A percentile compares a stretch with the other conserved stretches of the same genome.
phyloP scores from a whole-genome alignment of 2,113 vertebrate genomes.

The Anolis sagrei region DNA sequence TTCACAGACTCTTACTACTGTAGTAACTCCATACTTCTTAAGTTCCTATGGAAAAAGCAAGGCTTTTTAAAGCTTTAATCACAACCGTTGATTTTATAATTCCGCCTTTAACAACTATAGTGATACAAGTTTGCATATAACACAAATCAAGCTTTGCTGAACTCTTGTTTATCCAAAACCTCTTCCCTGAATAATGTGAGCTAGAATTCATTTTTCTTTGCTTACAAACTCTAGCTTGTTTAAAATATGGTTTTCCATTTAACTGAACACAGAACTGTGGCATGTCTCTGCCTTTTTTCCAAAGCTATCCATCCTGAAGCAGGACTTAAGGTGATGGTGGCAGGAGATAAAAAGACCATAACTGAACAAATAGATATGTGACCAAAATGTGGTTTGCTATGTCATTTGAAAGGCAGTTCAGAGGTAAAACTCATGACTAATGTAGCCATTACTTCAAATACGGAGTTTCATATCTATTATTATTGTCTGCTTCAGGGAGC shows the following conservation, averaged over 20 bases:
- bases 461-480: neutral
- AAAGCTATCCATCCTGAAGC: neutral
- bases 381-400: neutral
- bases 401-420: no score
- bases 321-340: neutral
- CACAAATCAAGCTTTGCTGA: no score
- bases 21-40: conserved; percentile 97
- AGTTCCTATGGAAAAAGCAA: conserved; percentile 82
- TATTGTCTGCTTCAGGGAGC: neutral
- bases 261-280: neutral
- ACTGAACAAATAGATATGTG: no score
- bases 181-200: neutral
- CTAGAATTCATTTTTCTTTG: neutral
- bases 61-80: neutral
- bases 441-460: neutral
- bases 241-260: neutral
- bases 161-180: no score
- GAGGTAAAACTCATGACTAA: neutral
- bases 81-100: neutral
- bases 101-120: neutral
- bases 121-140: neutral
- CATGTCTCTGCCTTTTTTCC: neutral
- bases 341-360: no score
- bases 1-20: conserved; percentile 97
- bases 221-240: neutral